Percentiles rank a stretch among this genome's conserved stretches.
phyloP scores from a whole-genome alignment of 1,140 invertebrate genomes.

The Trachymyrmex cornetzi region DNA sequence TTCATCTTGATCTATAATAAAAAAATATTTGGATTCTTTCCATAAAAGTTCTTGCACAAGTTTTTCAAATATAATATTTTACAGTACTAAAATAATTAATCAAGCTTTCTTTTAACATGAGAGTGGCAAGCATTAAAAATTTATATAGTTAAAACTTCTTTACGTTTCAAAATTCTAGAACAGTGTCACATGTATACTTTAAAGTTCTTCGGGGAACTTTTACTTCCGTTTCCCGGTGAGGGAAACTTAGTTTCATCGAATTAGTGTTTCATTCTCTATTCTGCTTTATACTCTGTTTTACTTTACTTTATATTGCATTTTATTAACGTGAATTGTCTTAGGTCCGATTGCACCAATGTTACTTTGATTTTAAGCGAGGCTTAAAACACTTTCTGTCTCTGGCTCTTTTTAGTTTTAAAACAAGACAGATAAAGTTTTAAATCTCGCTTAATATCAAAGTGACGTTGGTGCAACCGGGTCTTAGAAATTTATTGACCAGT shows the following conservation, averaged over 20 bases:
- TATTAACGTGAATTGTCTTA: background rate
- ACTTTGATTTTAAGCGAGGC: no score
- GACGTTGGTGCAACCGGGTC: no score
- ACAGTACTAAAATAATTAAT: background rate
- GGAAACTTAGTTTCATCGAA: background rate
- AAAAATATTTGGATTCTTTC: background rate
- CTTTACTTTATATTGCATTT: background rate
- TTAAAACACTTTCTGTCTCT: no score
- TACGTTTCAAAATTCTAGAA: conserved; percentile 2
- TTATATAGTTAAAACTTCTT: conserved; percentile 13
- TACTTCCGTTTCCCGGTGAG: background rate
- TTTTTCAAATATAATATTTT: background rate
- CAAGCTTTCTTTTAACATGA: background rate
- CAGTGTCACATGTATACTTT: background rate
- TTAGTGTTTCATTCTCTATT: conserved; percentile 4
- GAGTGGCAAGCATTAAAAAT: background rate
- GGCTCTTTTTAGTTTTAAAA: no score
- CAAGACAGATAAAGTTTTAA: no score
- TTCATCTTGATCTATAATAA: background rate
- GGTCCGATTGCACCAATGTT: no score
- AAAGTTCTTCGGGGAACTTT: conserved; percentile 14
- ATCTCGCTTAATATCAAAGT: no score
- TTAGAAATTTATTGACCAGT: background rate
- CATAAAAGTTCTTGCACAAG: background rate
- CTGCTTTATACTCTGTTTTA: background rate